Conservation (phyloP, 2,113 vertebrate genomes). For the Pterocles gutturalis region DNA sequence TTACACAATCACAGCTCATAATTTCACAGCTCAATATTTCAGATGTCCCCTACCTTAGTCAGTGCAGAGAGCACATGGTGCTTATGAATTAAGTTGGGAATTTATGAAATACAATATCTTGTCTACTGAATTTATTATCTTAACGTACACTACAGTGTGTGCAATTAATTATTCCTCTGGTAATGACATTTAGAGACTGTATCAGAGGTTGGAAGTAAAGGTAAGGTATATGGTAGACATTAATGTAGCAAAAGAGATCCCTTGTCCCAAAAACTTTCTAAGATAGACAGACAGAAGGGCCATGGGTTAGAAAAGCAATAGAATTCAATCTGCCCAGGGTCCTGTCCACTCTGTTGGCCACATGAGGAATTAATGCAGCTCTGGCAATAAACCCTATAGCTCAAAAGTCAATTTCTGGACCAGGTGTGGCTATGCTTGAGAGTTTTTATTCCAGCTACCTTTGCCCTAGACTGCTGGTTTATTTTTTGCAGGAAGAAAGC, state of each 20-base stretch:
- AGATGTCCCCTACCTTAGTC: neutral
- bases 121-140: neutral
- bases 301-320: neutral
- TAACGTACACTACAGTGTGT: neutral
- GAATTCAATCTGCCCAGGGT: neutral
- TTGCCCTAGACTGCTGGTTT: neutral
- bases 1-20: neutral
- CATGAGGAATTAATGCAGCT: neutral
- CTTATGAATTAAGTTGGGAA: neutral
- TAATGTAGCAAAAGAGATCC: neutral
- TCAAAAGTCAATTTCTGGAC: neutral
- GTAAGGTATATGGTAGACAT: neutral
- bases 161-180: neutral
- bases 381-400: neutral
- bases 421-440: neutral
- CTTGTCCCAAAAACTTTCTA: neutral
- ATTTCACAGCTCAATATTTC: neutral
- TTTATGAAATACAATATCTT: neutral
- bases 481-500: neutral
- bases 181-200: neutral
- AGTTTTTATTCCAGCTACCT: neutral
- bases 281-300: neutral
- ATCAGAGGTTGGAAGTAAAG: neutral
- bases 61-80: neutral
- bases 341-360: neutral